Conservation (phyloP, 2,113 vertebrate species). For the Amia ocellicauda region DNA sequence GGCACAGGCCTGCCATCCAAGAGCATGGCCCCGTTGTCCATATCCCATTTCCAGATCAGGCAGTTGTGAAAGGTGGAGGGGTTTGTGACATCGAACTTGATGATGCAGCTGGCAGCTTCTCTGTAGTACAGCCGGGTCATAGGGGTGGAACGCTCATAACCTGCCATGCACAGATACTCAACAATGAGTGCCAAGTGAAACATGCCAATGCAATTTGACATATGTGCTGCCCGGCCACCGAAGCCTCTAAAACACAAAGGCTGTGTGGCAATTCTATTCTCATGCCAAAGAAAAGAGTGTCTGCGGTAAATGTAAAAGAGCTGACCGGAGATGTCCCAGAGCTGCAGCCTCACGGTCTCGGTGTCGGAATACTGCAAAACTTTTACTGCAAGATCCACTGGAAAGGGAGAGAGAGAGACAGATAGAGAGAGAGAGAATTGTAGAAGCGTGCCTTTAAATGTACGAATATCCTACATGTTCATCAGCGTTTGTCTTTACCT, state of each 20-base stretch:
- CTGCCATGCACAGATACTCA: no score
- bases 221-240: no score
- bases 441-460: no score
- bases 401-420: not conserved
- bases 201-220: no score
- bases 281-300: no score
- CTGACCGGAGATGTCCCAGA: slow-evolving; percentile 89
- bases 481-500: no score
- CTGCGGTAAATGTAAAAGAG: no score
- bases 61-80: slow-evolving; percentile 72
- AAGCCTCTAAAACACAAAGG: no score
- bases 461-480: no score
- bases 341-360: slow-evolving; percentile 75
- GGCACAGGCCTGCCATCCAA: slow-evolving; percentile 65
- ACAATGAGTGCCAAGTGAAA: no score
- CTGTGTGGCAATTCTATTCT: no score
- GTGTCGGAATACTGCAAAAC: slow-evolving; percentile 81
- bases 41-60: slow-evolving; percentile 79
- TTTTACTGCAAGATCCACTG: slow-evolving; percentile 86
- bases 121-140: slow-evolving; percentile 84
- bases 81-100: slow-evolving; percentile 85
- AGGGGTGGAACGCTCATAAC: slow-evolving; percentile 84
- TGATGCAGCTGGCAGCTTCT: slow-evolving; percentile 72
- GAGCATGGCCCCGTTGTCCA: slow-evolving; percentile 74
- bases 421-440: not conserved